Conservation (phyloP, 2,113 vertebrate species). For the Burhinus oedicnemus region DNA sequence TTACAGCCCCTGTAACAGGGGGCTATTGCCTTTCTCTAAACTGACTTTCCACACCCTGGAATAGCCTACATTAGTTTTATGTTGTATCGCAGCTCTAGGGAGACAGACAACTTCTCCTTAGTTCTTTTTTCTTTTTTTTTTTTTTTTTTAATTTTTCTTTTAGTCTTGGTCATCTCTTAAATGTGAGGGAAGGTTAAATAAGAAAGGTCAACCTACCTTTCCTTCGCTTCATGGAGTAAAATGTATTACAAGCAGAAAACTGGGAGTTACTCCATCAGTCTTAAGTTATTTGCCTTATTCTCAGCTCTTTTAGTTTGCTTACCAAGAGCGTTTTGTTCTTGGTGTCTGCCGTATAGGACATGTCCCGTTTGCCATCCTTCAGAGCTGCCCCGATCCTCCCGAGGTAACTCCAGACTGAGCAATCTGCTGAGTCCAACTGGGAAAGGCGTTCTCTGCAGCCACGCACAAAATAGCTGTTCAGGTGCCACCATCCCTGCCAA, state of each 20-base stretch:
- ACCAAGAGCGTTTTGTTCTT: neutral
- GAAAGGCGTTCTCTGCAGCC: neutral
- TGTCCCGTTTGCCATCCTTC: no score
- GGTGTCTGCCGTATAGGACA: neutral
- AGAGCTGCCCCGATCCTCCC: neutral
- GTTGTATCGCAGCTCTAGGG: neutral
- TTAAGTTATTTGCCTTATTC: constrained; percentile 34
- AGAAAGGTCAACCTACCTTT: neutral
- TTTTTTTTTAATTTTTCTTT: neutral
- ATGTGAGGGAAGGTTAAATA: neutral
- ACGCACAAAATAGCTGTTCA: neutral
- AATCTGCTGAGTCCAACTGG: neutral
- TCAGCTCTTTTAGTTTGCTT: neutral
- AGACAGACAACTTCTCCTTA: constrained; percentile 8
- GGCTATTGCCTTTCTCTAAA: neutral
- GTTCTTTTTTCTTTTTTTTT: neutral
- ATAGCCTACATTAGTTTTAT: neutral
- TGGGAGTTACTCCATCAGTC: neutral
- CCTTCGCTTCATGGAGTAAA: neutral
- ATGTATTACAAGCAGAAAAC: neutral
- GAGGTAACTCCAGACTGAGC: neutral
- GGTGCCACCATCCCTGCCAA: neutral
- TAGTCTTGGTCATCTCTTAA: constrained; percentile 9
- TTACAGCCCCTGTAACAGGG: neutral
- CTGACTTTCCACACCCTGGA: neutral